Base-by-base conservation (phyloP, 2,113 vertebrate species). In the Syrrhaptes paradoxus region DNA sequence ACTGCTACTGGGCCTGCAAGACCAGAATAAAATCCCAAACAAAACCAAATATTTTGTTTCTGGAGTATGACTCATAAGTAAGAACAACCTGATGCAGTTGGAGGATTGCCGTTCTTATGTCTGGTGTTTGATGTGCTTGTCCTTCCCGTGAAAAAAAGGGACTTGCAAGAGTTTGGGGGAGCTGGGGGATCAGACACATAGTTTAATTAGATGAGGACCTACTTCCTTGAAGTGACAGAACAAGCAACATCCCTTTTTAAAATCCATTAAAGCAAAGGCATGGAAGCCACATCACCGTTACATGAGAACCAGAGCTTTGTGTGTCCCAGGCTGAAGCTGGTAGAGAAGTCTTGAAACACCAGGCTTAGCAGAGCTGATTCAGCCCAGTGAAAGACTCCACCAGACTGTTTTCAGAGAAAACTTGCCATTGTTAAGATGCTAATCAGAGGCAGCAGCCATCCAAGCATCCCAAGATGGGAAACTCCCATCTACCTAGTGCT, bases 271-370 rank as follows among this genome's bases (percentile, higher is more conserved):
- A 5, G 46, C 25, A 66, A 54, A 70, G 38, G 25, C 58, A 26
- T 80, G 55, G 32, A 87, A 65, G 45, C 51, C 28, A 17, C 3
- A 3, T 59, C 32, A 55, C 13, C 43, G 19, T 62, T 29, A 51
- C 0, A 1, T 5, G 3, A 9, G 11, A 29, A 54, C 66, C 1
- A 1, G 38, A 74, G 54, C 49, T 81, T 28, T 63, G 19, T 15
- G 65, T 43, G 43, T 51, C 36, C 65, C 59, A 58, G 22, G 28
- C 58, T 9, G 18, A 11, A 55, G 43, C 31, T 74, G 49, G 8
- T 26, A 54, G 65, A 51, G 55, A 45, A 46, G 28, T 41, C 59
- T 88, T 70, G 45, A 75, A 85, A 52, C 11, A 71, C 3, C 18
- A 75, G 38, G 52, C 34, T 85, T 68, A 72, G 77, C 45, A 70